These are phyloP conservation scores for Sus cebifrons DNA, from an alignment of 2,797 vertebrate genomes.

Conservation along the genomic window DNA sequence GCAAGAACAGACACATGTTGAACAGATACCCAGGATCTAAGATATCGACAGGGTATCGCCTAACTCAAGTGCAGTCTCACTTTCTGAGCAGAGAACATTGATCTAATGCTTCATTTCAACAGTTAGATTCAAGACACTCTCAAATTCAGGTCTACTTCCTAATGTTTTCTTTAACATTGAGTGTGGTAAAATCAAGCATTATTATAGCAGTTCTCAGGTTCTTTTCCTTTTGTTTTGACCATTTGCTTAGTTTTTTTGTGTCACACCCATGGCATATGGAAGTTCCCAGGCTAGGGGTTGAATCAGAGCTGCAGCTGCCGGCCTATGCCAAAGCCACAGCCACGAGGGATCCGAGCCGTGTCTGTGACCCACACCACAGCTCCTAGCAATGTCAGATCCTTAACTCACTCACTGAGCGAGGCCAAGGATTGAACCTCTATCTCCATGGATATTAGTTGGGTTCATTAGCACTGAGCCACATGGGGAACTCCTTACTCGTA, in stretches of 20 bases:
- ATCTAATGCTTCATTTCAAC: background rate
- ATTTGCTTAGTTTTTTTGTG: background rate
- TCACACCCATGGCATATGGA: too few species aligned
- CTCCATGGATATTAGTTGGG: too few species aligned
- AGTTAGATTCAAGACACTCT: background rate
- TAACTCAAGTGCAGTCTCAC: background rate
- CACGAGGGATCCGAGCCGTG: too few species aligned
- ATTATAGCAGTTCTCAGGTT: background rate
- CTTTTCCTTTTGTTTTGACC: background rate
- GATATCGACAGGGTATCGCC: background rate
- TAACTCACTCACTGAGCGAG: too few species aligned
- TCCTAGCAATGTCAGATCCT: too few species aligned
- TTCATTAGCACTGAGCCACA: too few species aligned
- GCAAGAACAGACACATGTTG: fast-evolving
- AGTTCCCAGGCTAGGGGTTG: too few species aligned
- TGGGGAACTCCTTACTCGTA: too few species aligned
- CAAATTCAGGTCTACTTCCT: background rate
- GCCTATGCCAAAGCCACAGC: too few species aligned
- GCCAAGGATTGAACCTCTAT: too few species aligned
- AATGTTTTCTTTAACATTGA: background rate
- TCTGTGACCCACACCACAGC: too few species aligned
- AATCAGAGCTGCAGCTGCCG: too few species aligned
- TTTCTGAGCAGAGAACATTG: background rate
- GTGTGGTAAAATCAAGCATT: background rate
- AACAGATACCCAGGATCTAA: fast-evolving